Percentiles rank a stretch among this genome's conserved stretches.
phyloP scores from a whole-genome alignment of 2,888 invertebrate genomes.

The Linyphia triangularis region DNA sequence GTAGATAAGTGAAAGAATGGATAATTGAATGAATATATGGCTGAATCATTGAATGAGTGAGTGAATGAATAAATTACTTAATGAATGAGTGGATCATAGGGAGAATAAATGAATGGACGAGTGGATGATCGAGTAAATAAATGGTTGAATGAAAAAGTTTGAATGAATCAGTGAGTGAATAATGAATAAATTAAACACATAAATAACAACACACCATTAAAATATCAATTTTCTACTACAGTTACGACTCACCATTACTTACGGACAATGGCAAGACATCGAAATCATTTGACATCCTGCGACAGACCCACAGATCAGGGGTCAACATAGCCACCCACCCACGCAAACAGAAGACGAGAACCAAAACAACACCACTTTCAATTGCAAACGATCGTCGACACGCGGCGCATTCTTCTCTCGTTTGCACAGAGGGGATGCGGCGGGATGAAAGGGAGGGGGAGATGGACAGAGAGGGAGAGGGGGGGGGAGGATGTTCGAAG shows the following conservation, averaged over 20 bases:
- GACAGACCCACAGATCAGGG: constrained; percentile 41
- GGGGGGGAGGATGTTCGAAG: neutral
- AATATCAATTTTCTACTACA: no score
- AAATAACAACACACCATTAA: no score
- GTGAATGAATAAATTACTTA: no score
- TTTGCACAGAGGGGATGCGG: constrained; percentile 14
- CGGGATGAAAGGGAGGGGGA: neutral
- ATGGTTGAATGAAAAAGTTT: no score
- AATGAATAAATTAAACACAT: no score
- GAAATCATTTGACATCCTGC: constrained; percentile 10
- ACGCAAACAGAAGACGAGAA: neutral
- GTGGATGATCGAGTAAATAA: no score
- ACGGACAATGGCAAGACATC: neutral
- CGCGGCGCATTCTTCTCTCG: neutral
- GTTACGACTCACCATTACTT: constrained; percentile 42
- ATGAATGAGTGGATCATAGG: no score
- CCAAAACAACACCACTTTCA: constrained; percentile 28
- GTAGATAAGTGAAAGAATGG: no score
- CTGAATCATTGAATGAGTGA: no score
- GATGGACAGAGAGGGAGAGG: neutral
- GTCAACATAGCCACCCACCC: constrained; percentile 32
- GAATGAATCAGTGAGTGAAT: no score
- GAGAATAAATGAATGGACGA: no score
- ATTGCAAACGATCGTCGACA: constrained; percentile 24
- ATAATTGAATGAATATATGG: no score